Conservation (phyloP, 2,888 invertebrate genomes). For the Melanophora roralis region DNA sequence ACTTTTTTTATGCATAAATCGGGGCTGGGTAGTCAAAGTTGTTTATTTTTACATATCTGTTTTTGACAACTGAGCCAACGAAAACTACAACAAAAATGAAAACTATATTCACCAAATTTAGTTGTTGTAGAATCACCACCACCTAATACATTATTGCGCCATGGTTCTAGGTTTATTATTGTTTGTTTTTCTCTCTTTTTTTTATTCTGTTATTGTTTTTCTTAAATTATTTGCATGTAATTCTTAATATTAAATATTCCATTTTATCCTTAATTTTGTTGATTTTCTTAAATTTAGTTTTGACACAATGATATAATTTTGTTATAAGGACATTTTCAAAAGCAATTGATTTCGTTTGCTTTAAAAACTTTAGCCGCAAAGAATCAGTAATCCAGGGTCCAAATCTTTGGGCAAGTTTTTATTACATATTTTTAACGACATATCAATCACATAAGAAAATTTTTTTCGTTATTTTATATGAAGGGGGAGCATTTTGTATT, state of each 20-base stretch:
- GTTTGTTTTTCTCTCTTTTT: neutral
- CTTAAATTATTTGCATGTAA: neutral
- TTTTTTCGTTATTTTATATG: neutral
- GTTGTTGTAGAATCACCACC: no score
- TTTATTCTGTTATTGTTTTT: no score
- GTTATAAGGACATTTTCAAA: constrained; percentile 8
- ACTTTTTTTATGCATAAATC: no score
- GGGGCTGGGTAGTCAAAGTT: no score
- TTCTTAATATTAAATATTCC: neutral
- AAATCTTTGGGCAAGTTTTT: constrained; percentile 64
- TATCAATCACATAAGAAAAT: neutral
- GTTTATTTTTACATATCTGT: no score
- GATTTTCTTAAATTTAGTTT: constrained; percentile 26
- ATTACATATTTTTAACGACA: neutral
- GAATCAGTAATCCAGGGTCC: constrained; percentile 74
- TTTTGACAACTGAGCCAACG: no score
- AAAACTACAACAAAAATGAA: no score
- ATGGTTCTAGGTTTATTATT: constrained; percentile 7
- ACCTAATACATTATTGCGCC: no score
- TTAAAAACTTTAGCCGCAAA: constrained; percentile 38
- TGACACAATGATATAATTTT: neutral
- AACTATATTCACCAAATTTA: no score
- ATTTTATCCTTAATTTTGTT: constrained; percentile 21
- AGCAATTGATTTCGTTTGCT: neutral
- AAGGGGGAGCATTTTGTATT: constrained; percentile 15